Evolutionary conservation across 1,140 invertebrate genomes (phyloP), one percentile per base, ranked within the genome.

Genomic region (Eciton burchellii): DNA sequence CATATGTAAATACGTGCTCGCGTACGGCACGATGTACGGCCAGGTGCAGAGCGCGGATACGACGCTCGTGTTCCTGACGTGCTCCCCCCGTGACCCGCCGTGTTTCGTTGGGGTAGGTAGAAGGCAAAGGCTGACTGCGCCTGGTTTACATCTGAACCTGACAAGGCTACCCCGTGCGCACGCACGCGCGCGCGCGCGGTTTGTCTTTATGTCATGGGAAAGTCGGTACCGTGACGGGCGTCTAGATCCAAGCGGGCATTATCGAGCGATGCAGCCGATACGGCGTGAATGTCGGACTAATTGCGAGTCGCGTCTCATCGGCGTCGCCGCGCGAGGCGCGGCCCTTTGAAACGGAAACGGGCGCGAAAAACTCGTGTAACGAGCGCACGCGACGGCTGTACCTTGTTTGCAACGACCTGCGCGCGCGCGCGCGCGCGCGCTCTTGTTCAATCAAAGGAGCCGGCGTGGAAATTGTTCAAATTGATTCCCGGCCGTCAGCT

Each of bases 141-240:
- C 85, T 91, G 89, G 85, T 90, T 90, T 89, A 87, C 89, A 84
- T 91, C 92, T 92, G 92, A 92, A 90, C 89, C 89, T 92, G 92
- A 92, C 92, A 92, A 91, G 90, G 91, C 91, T 88, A 88, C 88
- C 83, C 87, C 57, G 77, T 52, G 81, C 82, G 91, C 89, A 12
- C 57, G 86, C 85, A 87, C 83, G 77, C 57, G 81, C 82, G 91
- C 89, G n/a, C 57, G 86, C 85, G 86, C 83, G 87, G 90, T 91
- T 92, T 91, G 90, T 92, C 91, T 91, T 91, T 91, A 92, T 90
- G 91, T 79, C 91, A 90, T 91, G 91, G 91, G 90, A 91, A 92
- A 92, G 87, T 91, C 89, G 87, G 65, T 84, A 65, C 54, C 24
- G n/a, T 24, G 47, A 21, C 43, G 14, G 49, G 29, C 35, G 74